A percentile compares a stretch with the other conserved stretches of the same genome.
Evolutionary conservation across 1,140 invertebrate species (phyloP).

Genomic region (Megathymus violae): DNA sequence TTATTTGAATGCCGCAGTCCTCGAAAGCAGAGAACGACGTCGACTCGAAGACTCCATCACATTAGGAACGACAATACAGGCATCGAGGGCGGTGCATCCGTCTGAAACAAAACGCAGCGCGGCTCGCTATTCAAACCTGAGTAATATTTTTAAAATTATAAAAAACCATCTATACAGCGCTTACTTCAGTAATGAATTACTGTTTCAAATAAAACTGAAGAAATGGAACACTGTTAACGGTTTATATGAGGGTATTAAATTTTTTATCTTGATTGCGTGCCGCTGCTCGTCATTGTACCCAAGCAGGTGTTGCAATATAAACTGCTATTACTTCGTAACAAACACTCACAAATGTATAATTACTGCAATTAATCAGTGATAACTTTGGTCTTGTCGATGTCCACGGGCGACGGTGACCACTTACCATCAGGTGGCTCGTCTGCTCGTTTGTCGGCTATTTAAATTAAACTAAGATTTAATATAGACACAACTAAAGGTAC

Average conservation of each 20-base stretch:
- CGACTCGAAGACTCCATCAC: conserved; percentile 30
- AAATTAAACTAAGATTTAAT: no score
- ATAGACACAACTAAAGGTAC: no score
- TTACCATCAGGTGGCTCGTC: no score
- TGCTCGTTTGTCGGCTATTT: no score
- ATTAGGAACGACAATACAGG: conserved; percentile 27
- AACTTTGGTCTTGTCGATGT: no score
- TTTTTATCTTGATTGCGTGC: conserved; percentile 31
- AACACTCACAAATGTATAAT: background rate
- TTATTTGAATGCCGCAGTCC: conserved; percentile 1
- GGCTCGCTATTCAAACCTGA: background rate
- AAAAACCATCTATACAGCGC: conserved; percentile 15
- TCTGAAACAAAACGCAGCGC: conserved; percentile 14
- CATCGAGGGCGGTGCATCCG: conserved; percentile 13
- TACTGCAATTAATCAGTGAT: no score
- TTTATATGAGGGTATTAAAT: conserved; percentile 15
- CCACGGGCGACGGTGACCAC: no score
- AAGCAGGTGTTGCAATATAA: conserved; percentile 4
- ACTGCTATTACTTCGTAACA: background rate
- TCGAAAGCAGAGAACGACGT: conserved; percentile 11
- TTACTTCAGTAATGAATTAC: conserved; percentile 29
- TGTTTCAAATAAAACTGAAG: conserved; percentile 17
- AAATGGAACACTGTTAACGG: conserved; percentile 15
- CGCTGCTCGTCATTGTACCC: conserved; percentile 2
- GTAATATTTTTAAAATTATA: conserved; percentile 31